Base-by-base conservation (phyloP, 1,140 invertebrate species). In the Drosophila kohkoa region DNA sequence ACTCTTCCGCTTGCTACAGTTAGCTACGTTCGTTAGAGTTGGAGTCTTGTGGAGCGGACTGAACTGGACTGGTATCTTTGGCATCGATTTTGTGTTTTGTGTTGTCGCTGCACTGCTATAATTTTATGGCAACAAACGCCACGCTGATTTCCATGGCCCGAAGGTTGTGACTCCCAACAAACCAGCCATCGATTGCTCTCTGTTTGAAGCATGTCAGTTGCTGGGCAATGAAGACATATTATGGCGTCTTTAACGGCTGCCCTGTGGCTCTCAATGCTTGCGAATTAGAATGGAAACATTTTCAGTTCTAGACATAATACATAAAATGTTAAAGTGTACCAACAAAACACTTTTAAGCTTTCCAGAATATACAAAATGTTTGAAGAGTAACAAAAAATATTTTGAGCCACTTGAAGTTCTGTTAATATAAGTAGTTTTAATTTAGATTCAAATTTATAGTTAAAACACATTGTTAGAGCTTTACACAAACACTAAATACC, bases 221-320 rank as follows among this genome's bases (percentile, higher is more conserved):
- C 66, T 49, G 58, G 32, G n/a, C 75, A 82, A 82, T 72, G 81
- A 82, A 82, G 81, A 82, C 72, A 79, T 82, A 82, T 79, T 76
- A 69, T 71, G 75, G 51, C n/a, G 30, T 35, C 62, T 62, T 60
- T 45, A 52, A 49, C 16, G 35, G 62, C 62, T 57, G 60, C 48
- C 77, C 59, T 8, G 5, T 13, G 79, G 70, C 71, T 41, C 48
- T 68, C 41, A 46, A 43, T 54, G 57, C 20, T 43, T 54, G 30
- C 20, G 16, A 8, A 46, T 49, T 48, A 15, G 43, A 49, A 58
- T 54, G 15, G 30, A 57, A 20, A 45, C 28, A 35, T 5, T 15
- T 45, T 35, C 20, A 30, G 2, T 10, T 46, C 7, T 28, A 11
- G 10, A 7, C 28, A 48, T 32, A 35, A 2, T 16, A 32, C 3